These are phyloP conservation scores for Protaetia brevitarsis DNA, from an alignment of 1,140 invertebrate species.

Conservation along the genomic window DNA sequence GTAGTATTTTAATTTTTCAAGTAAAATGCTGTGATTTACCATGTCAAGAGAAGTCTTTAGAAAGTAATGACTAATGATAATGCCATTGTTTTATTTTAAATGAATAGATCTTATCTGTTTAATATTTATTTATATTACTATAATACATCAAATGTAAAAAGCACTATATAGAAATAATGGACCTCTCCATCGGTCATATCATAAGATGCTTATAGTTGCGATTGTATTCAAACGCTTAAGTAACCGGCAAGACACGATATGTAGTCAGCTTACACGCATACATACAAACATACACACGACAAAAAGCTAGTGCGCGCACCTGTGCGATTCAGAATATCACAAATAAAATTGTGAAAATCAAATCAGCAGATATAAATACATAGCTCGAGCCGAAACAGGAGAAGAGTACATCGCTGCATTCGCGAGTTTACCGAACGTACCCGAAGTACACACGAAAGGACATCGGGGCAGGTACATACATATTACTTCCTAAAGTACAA, in stretches of 20 bases:
- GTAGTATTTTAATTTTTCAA: too few species aligned
- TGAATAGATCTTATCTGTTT: too few species aligned
- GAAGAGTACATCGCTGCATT: background rate
- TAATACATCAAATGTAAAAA: too few species aligned
- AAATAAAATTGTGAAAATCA: conserved; percentile 2
- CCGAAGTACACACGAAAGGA: background rate
- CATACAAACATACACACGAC: background rate
- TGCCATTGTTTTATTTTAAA: too few species aligned
- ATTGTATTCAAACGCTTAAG: background rate
- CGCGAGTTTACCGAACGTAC: background rate
- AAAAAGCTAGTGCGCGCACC: background rate
- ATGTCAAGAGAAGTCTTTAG: too few species aligned
- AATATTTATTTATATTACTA: too few species aligned
- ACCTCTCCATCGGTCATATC: too few species aligned
- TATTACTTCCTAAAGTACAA: conserved; percentile 25
- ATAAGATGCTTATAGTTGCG: too few species aligned
- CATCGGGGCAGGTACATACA: conserved; percentile 10
- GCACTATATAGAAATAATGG: too few species aligned
- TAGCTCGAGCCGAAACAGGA: background rate
- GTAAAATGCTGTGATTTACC: too few species aligned
- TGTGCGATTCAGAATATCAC: conserved; percentile 6
- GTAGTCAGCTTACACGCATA: background rate
- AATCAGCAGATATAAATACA: background rate
- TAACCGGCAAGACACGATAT: background rate
- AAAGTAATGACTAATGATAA: too few species aligned